phyloP scores from a whole-genome alignment of 1,140 invertebrate genomes.

The Drosophila micromelanica region DNA sequence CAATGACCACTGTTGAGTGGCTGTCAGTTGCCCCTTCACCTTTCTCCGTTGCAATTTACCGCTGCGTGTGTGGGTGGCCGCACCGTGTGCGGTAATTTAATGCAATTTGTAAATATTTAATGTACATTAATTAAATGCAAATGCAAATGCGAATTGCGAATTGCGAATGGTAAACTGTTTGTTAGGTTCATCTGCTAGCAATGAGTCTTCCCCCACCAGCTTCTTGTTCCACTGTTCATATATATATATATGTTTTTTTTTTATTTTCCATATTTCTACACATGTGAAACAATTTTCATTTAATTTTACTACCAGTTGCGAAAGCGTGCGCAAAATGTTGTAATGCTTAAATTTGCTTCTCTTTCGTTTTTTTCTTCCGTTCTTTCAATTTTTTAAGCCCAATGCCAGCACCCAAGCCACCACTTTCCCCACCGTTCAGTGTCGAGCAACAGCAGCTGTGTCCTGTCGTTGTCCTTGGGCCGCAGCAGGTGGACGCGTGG shows the following conservation, averaged over 20 bases:
- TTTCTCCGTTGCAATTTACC: conserved; percentile 7
- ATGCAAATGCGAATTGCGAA: conserved; percentile 47
- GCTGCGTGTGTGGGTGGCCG: conserved; percentile 3
- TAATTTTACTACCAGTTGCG: conserved; percentile 71
- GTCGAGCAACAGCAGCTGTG: conserved; percentile 38
- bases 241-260: background rate
- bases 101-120: conserved; percentile 82
- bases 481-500: conserved; percentile 48
- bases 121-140: conserved; percentile 81
- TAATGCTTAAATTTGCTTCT: conserved; percentile 40
- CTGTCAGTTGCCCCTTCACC: background rate
- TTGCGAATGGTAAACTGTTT: conserved; percentile 22
- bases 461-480: conserved; percentile 47
- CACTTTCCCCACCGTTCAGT: too few species aligned
- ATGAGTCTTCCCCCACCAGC: background rate
- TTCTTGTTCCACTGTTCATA: conserved; percentile 20
- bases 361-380: conserved; percentile 2
- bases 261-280: conserved; percentile 22
- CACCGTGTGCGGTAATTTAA: conserved; percentile 58
- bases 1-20: conserved; percentile 15
- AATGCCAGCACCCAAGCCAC: background rate
- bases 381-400: conserved; percentile 29
- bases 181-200: background rate
- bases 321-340: conserved; percentile 39
- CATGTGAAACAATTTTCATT: conserved; percentile 62